Evolutionary conservation across 2,888 invertebrate species (phyloP).

Genomic region (Drosophila limbata): DNA sequence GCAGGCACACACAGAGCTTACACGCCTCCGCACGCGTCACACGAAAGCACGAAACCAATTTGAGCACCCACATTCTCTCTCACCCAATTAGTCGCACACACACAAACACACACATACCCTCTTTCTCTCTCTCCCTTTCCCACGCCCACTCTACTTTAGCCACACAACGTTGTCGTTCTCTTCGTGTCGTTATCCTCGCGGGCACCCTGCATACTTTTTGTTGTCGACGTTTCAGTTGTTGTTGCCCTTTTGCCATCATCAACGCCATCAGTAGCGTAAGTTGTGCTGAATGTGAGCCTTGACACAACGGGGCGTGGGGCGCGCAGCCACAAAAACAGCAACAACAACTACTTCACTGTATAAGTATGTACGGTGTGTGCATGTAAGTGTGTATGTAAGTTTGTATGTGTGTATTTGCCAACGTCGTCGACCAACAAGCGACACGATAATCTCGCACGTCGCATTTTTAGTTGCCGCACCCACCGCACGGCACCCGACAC

Average conservation of each 20-base stretch:
- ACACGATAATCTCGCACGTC: slow-evolving; percentile 82
- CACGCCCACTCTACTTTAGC: slow-evolving; percentile 17
- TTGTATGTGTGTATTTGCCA: slow-evolving; percentile 44
- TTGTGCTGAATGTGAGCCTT: slow-evolving; percentile 64
- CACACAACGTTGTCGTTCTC: slow-evolving; percentile 50
- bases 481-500: slow-evolving; percentile 36
- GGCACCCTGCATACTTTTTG: slow-evolving; percentile 73
- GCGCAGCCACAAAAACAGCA: slow-evolving; percentile 69
- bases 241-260: slow-evolving; percentile 77
- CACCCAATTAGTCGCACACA: slow-evolving; percentile 84
- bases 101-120: slow-evolving; percentile 52
- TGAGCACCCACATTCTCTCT: slow-evolving; percentile 82
- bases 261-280: slow-evolving; percentile 79
- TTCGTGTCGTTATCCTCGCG: slow-evolving; percentile 78
- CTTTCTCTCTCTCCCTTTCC: slow-evolving; percentile 18
- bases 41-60: slow-evolving; percentile 81
- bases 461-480: slow-evolving; percentile 80
- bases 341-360: slow-evolving; percentile 57
- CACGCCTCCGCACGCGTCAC: slow-evolving; percentile 79
- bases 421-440: slow-evolving; percentile 75
- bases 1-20: slow-evolving; percentile 58
- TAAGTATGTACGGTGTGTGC: slow-evolving; percentile 9
- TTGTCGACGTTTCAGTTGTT: slow-evolving; percentile 52
- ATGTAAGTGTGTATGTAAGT: slow-evolving; percentile 22
- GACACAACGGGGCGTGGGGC: slow-evolving; percentile 22